Conservation (phyloP, 2,113 vertebrate species). For the Sebastes schlegelii region DNA sequence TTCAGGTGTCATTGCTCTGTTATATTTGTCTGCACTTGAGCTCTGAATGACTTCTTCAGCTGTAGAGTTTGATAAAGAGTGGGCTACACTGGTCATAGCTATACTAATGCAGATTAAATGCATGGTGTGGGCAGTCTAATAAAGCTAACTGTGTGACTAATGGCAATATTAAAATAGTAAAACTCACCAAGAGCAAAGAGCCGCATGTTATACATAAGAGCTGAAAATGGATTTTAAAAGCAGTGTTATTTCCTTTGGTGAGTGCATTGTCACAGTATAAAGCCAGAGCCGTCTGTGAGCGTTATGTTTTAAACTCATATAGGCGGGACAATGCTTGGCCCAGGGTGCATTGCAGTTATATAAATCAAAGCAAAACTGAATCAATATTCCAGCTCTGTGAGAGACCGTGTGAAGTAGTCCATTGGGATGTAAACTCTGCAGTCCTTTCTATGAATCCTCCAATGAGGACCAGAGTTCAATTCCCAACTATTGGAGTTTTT, state of each 20-base stretch:
- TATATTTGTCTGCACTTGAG: neutral
- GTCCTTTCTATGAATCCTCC: constrained; percentile 28
- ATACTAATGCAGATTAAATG: constrained; percentile 7
- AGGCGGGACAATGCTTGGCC: neutral
- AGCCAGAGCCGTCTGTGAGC: neutral
- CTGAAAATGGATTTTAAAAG: constrained; percentile 7
- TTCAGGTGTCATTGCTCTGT: neutral
- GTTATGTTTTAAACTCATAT: constrained; percentile 21
- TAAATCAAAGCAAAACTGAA: constrained; percentile 66
- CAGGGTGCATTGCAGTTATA: constrained; percentile 31
- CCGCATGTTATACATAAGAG: neutral
- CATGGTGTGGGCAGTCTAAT: neutral
- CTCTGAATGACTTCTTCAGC: neutral
- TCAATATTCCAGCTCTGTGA: constrained; percentile 62
- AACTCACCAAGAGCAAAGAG: constrained; percentile 4
- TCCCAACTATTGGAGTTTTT: constrained; percentile 30
- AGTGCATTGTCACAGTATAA: neutral
- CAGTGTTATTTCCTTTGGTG: neutral
- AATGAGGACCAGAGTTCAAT: constrained; percentile 36
- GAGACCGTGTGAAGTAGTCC: constrained; percentile 26
- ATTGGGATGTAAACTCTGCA: constrained; percentile 34
- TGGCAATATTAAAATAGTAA: constrained; percentile 1
- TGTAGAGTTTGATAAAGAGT: neutral
- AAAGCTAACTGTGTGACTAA: constrained; percentile 18
- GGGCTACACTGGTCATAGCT: neutral